Base-by-base conservation (phyloP, 2,113 vertebrate genomes). In the Scomber japonicus region DNA sequence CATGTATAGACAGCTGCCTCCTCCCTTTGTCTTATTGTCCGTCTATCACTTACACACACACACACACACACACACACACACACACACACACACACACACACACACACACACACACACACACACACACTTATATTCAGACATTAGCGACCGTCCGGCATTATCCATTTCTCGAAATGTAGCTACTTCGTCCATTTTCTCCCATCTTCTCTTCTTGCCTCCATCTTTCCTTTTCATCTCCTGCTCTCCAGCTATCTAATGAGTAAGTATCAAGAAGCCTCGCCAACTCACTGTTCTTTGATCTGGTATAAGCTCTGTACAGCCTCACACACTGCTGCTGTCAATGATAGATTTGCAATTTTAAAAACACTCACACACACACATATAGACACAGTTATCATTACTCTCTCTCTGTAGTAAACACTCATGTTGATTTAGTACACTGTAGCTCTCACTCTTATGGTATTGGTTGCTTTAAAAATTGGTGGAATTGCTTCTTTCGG, bases 231-330 rank as follows among this genome's bases (percentile, higher is more conserved):
- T 69, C 40, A 67, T 75, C 46, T 68, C 55, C 45, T 66, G 40
- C 40, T 74, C 60, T 62, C 46, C 70, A 27, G 21, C 50, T 54
- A n/a, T 74, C 40, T 30, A 74, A 78, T 76, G 55, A 75, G 74
- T 45, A 59, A 60, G 65, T 61, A 66, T 75, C 60, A 75, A 21
- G 71, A 73, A 8, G 74, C 62, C 56, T 62, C 40, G 8, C 27
- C 53, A 66, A 51, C 51, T 73, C 53, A 5, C 31, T 68, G 14
- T 54, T 75, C 73, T 83, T 81, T 76, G 82, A 85, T 83, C 78
- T 65, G 69, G 71, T 77, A 17, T 14, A 69, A 75, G 56, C 57
- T 59, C 65, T 69, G 9, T 11, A 53, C 67, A 83, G 75, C 68
- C 63, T 66, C 54, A 67, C 30, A 31, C 56, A n/a, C 57, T 16